Evolutionary conservation across 2,888 invertebrate genomes (phyloP).

Genomic region (Apotomis turbidana): DNA sequence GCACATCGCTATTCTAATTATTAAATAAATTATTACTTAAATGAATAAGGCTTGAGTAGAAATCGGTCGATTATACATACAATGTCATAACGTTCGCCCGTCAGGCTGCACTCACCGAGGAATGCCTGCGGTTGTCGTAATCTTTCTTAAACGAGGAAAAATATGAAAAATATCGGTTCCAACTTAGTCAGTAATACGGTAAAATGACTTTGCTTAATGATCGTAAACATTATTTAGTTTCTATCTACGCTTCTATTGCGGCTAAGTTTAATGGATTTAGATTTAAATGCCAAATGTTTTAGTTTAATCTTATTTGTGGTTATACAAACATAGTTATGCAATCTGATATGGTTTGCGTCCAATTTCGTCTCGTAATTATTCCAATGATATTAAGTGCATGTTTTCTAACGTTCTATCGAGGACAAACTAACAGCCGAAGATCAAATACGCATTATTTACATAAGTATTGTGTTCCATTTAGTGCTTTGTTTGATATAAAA

Average conservation of each 20-base stretch:
- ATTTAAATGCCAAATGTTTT: not conserved
- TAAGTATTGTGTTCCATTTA: no score
- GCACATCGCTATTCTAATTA: not conserved
- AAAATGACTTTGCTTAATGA: not conserved
- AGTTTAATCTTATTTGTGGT: not conserved
- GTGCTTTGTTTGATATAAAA: no score
- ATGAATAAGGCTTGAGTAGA: not conserved
- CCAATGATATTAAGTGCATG: no score
- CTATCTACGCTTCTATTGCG: not conserved
- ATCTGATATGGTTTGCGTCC: no score
- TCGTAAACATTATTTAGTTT: not conserved
- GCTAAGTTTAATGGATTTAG: not conserved
- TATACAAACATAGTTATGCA: no score
- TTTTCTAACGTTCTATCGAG: no score
- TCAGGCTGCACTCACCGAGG: slow-evolving; percentile 1
- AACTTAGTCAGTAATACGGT: slow-evolving; percentile 1
- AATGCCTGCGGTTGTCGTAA: slow-evolving; percentile 18
- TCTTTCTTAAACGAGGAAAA: slow-evolving; percentile 11
- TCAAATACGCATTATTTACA: no score
- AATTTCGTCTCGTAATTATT: no score
- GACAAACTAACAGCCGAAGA: no score
- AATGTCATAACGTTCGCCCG: not conserved
- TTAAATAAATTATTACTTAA: not conserved
- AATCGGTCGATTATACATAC: slow-evolving; percentile 1
- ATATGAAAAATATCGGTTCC: slow-evolving; percentile 13